phyloP scores from a whole-genome alignment of 2,797 vertebrate genomes.

The Cryptoblepharus egeriae region DNA sequence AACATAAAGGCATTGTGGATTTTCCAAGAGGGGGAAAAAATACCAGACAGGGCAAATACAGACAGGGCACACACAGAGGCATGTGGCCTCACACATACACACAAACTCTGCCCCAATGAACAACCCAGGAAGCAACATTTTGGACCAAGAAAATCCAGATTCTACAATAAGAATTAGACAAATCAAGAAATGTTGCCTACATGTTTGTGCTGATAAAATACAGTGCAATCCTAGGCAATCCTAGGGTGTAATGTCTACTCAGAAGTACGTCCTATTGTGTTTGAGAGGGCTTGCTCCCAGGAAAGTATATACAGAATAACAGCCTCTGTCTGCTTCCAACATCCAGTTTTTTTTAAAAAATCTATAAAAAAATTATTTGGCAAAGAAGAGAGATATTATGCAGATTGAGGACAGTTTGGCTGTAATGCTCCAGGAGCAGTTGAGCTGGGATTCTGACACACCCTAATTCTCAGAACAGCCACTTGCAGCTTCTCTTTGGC shows the following conservation, averaged over 20 bases:
- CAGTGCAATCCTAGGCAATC: too few relatives aligned
- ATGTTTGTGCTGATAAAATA: background rate
- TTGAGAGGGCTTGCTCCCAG: too few relatives aligned
- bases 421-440: background rate
- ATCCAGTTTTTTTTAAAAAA: background rate
- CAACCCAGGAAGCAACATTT: background rate
- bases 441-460: background rate
- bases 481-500: background rate
- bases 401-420: background rate
- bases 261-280: too few relatives aligned
- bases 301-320: too few relatives aligned
- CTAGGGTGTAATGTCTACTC: too few relatives aligned
- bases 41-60: too few relatives aligned
- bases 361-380: background rate
- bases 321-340: background rate
- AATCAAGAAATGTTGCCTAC: background rate
- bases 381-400: background rate
- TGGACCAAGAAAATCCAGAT: background rate
- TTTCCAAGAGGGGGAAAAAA: background rate
- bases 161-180: background rate
- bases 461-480: background rate
- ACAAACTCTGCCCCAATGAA: background rate
- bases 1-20: background rate
- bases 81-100: background rate
- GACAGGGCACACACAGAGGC: background rate